These are phyloP conservation scores for Fukomys damarensis DNA, from an alignment of 2,113 vertebrate species.

Conservation along the genomic window DNA sequence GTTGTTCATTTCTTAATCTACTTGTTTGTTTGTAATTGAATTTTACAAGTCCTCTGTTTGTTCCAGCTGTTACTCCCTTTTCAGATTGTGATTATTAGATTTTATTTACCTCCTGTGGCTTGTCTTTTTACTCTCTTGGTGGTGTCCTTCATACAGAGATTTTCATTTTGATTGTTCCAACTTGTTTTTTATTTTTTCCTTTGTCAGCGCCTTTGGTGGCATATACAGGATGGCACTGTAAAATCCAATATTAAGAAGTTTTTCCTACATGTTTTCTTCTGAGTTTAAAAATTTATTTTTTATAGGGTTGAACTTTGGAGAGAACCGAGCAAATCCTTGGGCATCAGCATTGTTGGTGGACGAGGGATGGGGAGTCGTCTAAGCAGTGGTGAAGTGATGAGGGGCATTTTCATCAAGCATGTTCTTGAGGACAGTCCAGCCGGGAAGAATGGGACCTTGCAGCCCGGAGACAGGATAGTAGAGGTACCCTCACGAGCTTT, in stretches of 20 bases:
- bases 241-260: not conserved
- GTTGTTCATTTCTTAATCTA: not conserved
- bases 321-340: conserved; percentile 95
- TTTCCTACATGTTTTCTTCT: not conserved
- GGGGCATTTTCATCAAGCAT: conserved; percentile 99
- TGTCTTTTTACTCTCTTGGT: not conserved
- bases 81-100: not conserved
- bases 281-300: conserved; percentile 47
- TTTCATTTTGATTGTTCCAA: not conserved
- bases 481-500: conserved; percentile 89
- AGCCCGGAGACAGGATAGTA: conserved; percentile 96
- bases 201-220: not conserved
- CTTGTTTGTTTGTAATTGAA: not conserved
- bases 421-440: conserved; percentile 98
- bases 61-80: not conserved
- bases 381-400: conserved; percentile 97
- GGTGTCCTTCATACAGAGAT: not conserved
- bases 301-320: conserved; percentile 95
- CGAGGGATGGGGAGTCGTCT: conserved; percentile 98
- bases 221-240: not conserved
- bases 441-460: conserved; percentile 95
- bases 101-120: not conserved
- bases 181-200: not conserved
- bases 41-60: not conserved
- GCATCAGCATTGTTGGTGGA: conserved; percentile 98